These are phyloP conservation scores for Zygaena filipendulae DNA, from an alignment of 2,888 invertebrate species.

Conservation along the genomic window DNA sequence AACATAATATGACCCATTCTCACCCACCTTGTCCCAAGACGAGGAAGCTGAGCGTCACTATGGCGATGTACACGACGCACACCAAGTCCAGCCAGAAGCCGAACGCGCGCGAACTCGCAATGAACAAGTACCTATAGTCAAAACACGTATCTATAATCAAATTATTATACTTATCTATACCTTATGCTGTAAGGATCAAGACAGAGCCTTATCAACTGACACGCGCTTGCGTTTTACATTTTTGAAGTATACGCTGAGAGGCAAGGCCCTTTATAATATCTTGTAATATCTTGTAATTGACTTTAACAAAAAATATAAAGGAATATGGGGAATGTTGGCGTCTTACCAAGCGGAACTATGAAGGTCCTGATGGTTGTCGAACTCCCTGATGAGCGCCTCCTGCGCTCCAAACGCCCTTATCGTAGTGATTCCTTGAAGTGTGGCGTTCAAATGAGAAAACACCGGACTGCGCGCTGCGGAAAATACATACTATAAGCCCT, in stretches of 20 bases:
- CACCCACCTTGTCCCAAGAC: constrained; percentile 69
- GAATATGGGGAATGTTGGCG: too few relatives aligned
- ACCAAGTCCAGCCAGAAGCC: constrained; percentile 93
- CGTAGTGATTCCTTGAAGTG: constrained; percentile 89
- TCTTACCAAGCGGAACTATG: constrained; percentile 90
- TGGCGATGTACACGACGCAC: constrained; percentile 85
- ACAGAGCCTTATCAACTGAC: too few relatives aligned
- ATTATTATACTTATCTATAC: too few relatives aligned
- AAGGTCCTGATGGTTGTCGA: constrained; percentile 83
- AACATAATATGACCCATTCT: too few relatives aligned
- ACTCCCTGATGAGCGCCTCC: constrained; percentile 79
- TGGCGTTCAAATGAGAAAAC: constrained; percentile 92
- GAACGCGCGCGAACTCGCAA: constrained; percentile 91
- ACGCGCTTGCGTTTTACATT: too few relatives aligned
- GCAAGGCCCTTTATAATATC: too few relatives aligned
- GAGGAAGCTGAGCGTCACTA: constrained; percentile 89
- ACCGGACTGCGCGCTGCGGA: constrained; percentile 89
- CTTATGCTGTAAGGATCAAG: too few relatives aligned
- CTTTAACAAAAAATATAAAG: too few relatives aligned
- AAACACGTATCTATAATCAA: background rate
- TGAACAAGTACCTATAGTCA: constrained; percentile 75
- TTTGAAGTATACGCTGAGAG: too few relatives aligned
- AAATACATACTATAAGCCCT: constrained; percentile 13
- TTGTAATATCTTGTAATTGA: too few relatives aligned
- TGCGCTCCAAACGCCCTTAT: constrained; percentile 91